These are phyloP conservation scores for Aplysia californica DNA, from an alignment of 1,140 invertebrate species.

Conservation along the genomic window DNA sequence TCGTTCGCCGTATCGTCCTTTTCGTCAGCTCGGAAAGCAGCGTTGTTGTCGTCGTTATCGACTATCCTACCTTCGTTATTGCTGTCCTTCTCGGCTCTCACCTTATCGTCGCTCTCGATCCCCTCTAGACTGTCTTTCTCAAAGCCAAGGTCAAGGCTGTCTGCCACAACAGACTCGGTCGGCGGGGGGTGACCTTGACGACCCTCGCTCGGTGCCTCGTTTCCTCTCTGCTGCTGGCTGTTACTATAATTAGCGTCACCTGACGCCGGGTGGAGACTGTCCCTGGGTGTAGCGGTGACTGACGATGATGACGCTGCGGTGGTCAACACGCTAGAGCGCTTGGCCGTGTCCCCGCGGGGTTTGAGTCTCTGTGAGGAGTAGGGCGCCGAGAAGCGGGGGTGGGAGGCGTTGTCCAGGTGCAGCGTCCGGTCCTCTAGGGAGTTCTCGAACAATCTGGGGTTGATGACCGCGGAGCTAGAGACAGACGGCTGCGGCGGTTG, in stretches of 20 bases:
- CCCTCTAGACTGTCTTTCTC: constrained; percentile 19
- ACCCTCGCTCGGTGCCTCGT: too few relatives aligned
- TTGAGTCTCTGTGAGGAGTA: constrained; percentile 27
- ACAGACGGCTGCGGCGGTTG: neutral
- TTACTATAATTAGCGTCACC: neutral
- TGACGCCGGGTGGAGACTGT: too few relatives aligned
- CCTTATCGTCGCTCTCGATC: neutral
- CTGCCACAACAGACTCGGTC: neutral
- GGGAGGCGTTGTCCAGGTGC: neutral
- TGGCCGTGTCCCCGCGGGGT: neutral
- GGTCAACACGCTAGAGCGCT: neutral
- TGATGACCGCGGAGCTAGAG: neutral
- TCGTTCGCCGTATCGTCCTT: neutral
- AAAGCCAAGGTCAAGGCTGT: constrained; percentile 24
- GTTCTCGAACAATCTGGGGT: neutral
- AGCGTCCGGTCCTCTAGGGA: neutral
- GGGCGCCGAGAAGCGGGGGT: neutral
- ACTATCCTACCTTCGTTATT: neutral
- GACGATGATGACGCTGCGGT: neutral
- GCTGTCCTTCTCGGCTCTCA: neutral
- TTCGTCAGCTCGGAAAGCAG: neutral
- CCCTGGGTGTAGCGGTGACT: too few relatives aligned
- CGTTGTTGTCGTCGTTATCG: neutral
- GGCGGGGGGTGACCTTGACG: too few relatives aligned
- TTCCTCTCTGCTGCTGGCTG: neutral